Percentiles rank a stretch among this genome's conserved stretches.
These are phyloP conservation scores for Cheilosia grossa DNA, from an alignment of 2,888 invertebrate species.

Conservation along the genomic window DNA sequence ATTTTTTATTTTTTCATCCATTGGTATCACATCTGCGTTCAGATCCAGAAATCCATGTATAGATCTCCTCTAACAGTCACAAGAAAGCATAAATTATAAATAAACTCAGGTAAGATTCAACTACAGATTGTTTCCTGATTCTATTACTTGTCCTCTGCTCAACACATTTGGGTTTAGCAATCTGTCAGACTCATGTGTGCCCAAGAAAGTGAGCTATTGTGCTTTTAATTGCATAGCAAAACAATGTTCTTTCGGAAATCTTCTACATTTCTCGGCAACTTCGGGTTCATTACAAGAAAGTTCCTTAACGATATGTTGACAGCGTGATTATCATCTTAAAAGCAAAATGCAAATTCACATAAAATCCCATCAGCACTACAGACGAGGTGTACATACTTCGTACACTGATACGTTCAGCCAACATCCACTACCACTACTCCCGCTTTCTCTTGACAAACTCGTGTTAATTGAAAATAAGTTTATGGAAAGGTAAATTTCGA, in stretches of 20 bases:
- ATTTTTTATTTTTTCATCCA: not conserved
- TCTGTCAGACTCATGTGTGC: constrained; percentile 40
- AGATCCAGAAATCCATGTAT: constrained; percentile 19
- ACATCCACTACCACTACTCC: not conserved
- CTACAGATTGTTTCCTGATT: constrained; percentile 43
- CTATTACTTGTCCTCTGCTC: constrained; percentile 47
- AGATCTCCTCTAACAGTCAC: constrained; percentile 21
- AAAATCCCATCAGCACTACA: constrained; percentile 35
- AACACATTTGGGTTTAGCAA: constrained; percentile 58
- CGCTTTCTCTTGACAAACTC: constrained; percentile 37
- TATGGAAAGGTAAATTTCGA: constrained; percentile 63
- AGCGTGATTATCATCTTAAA: constrained; percentile 69
- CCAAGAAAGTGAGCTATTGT: constrained; percentile 50
- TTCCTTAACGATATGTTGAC: constrained; percentile 72
- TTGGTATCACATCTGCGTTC: constrained; percentile 20
- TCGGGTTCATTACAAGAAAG: constrained; percentile 63
- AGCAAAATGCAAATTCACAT: constrained; percentile 62
- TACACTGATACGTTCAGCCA: not conserved
- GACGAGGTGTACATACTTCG: not conserved
- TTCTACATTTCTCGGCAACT: constrained; percentile 3
- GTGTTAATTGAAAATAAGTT: constrained; percentile 70
- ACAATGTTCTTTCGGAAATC: constrained; percentile 16
- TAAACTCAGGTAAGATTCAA: constrained; percentile 55
- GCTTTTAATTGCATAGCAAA: constrained; percentile 6
- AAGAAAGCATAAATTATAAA: constrained; percentile 53